These are phyloP conservation scores for Falco columbarius DNA, from an alignment of 2,797 vertebrate genomes.

Conservation along the genomic window DNA sequence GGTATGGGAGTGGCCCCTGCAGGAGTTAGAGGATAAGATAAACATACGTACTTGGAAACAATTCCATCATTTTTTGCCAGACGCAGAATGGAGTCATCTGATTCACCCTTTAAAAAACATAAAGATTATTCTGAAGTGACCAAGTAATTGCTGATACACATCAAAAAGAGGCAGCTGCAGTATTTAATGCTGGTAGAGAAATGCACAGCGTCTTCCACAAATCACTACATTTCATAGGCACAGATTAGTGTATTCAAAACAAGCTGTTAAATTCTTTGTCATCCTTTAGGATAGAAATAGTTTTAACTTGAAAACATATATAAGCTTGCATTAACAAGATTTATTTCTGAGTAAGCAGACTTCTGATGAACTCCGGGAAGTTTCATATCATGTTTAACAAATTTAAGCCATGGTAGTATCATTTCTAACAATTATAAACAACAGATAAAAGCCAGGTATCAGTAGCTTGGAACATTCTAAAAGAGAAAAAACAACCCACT, in stretches of 20 bases:
- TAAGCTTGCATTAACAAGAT: neutral
- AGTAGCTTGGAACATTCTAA: neutral
- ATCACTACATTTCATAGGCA: neutral
- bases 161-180: neutral
- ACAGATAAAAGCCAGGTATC: neutral
- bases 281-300: neutral
- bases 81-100: conserved; percentile 95
- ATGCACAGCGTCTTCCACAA: neutral
- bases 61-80: conserved; percentile 89
- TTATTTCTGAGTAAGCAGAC: neutral
- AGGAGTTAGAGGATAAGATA: neutral
- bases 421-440: neutral
- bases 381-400: neutral
- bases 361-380: neutral
- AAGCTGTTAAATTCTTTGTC: neutral
- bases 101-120: conserved; percentile 85
- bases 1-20: neutral
- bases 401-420: neutral
- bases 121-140: neutral
- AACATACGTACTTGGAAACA: conserved; percentile 88
- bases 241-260: neutral
- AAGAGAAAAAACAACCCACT: neutral
- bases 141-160: neutral
- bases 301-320: neutral
- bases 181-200: neutral